Conservation (phyloP, 2,797 vertebrate species). For the Gymnothorax reevesii region DNA sequence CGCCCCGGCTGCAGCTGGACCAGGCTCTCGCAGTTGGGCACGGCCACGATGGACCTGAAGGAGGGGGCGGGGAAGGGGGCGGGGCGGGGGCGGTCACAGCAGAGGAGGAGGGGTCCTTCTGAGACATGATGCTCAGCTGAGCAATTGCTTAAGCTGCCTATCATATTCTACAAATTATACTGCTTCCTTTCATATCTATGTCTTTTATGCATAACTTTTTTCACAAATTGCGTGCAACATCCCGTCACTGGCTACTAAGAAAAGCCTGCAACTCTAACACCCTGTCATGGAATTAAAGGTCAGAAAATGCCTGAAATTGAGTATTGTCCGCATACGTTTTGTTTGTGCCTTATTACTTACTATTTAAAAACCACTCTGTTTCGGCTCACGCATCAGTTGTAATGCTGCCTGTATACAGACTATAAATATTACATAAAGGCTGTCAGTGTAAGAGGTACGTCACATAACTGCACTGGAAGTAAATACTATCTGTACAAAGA, state of each 20-base stretch:
- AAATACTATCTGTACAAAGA: background rate
- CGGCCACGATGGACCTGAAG: constrained; percentile 84
- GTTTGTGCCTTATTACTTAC: background rate
- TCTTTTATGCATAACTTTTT: background rate
- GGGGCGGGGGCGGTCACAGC: background rate
- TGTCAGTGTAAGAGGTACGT: too few relatives aligned
- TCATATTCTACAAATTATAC: background rate
- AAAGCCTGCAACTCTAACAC: background rate
- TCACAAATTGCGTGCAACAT: background rate
- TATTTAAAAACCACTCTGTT: background rate
- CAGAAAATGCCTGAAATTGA: background rate
- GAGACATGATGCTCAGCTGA: background rate
- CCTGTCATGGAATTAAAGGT: background rate
- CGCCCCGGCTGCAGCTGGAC: constrained; percentile 82
- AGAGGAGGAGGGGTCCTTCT: background rate
- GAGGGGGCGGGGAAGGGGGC: background rate
- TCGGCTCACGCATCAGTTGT: background rate
- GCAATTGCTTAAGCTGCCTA: background rate
- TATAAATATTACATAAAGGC: background rate
- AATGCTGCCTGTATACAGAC: background rate
- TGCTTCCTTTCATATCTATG: background rate
- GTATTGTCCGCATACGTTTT: background rate
- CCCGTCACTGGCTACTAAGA: background rate
- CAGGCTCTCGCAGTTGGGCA: constrained; percentile 87
- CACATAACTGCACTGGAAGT: background rate